A percentile compares a stretch with the other conserved stretches of the same genome.
phyloP scores from a whole-genome alignment of 2,113 vertebrate species.

The Garra rufa region DNA sequence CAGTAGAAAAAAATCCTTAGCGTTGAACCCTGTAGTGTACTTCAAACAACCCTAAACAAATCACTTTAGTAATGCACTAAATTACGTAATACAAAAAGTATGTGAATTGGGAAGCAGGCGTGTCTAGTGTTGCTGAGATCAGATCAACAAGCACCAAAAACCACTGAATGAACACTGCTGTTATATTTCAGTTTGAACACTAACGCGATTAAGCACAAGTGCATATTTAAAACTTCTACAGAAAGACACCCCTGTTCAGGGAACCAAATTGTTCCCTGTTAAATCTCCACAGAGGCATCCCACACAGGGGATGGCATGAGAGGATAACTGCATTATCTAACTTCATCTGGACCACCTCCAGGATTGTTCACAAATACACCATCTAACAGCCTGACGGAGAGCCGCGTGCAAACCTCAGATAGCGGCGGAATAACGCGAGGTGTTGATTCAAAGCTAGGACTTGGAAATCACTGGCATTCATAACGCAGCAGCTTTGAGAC shows the following conservation, averaged over 20 bases:
- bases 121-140: not conserved
- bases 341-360: not conserved
- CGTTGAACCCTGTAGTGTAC: no score
- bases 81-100: not conserved
- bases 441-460: slow-evolving; percentile 14
- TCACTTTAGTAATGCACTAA: not conserved
- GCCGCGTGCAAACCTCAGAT: slow-evolving; percentile 1
- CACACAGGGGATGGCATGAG: slow-evolving; percentile 10
- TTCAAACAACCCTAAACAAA: no score
- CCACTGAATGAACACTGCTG: not conserved
- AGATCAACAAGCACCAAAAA: not conserved
- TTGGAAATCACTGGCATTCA: slow-evolving; percentile 12
- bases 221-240: slow-evolving; percentile 11
- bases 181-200: slow-evolving; percentile 29
- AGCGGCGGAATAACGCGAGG: not conserved
- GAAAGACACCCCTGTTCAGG: slow-evolving; percentile 39
- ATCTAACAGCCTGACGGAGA: not conserved
- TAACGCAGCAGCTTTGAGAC: not conserved
- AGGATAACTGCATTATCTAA: slow-evolving; percentile 41
- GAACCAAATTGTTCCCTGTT: slow-evolving; percentile 6
- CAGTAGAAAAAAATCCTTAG: no score
- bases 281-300: slow-evolving; percentile 4
- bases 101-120: not conserved
- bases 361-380: slow-evolving; percentile 15
- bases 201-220: slow-evolving; percentile 41